Conservation (phyloP, 2,888 invertebrate species). For the Bugula neritina region DNA sequence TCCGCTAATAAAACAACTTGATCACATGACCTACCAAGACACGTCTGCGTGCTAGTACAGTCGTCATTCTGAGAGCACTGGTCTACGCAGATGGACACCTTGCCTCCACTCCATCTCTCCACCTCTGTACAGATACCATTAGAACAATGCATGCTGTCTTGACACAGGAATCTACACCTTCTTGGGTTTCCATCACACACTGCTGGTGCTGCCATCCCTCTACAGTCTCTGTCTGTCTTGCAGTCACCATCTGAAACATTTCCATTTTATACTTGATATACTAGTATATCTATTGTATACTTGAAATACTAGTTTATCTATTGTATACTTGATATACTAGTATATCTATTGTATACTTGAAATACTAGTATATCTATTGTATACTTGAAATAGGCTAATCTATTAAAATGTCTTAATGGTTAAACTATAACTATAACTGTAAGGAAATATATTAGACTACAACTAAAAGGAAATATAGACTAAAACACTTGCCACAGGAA, state of each 20-base stretch:
- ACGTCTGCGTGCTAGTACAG: neutral
- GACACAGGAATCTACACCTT: conserved; percentile 4
- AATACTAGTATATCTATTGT: too few species aligned
- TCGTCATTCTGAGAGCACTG: neutral
- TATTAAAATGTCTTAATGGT: too few species aligned
- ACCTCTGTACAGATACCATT: conserved; percentile 1
- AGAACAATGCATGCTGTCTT: conserved; percentile 3
- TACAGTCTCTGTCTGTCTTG: neutral
- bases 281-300: too few species aligned
- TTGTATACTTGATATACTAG: too few species aligned
- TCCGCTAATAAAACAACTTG: too few species aligned
- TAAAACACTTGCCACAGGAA: neutral
- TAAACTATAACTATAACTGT: too few species aligned
- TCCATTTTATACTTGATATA: too few species aligned
- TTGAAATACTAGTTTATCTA: too few species aligned
- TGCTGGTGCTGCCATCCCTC: neutral
- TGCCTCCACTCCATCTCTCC: neutral
- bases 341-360: too few species aligned
- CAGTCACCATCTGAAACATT: neutral
- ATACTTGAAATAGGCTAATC: too few species aligned
- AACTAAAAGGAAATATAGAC: too few species aligned
- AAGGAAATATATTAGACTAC: too few species aligned
- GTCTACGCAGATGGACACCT: conserved; percentile 1
- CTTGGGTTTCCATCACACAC: neutral
- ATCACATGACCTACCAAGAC: conserved; percentile 20